phyloP scores from a whole-genome alignment of 2,113 vertebrate species.

The Clarias magur region DNA sequence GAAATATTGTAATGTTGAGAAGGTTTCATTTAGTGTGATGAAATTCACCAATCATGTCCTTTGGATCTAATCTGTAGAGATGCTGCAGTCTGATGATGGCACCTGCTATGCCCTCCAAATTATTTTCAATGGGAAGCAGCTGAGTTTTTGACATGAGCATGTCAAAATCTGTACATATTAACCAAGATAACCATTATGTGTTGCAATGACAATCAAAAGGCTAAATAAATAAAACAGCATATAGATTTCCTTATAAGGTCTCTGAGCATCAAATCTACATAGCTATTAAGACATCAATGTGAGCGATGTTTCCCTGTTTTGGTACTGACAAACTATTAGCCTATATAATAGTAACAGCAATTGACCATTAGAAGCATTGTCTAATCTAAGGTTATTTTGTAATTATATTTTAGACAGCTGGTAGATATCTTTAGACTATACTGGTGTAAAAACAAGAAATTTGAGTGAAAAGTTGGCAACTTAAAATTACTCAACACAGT shows the following conservation, averaged over 20 bases:
- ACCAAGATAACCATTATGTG: background rate
- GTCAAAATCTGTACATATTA: slow-evolving; percentile 29
- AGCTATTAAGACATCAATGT: background rate
- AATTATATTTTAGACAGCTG: no score
- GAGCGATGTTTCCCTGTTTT: background rate
- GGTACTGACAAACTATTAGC: background rate
- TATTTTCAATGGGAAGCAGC: slow-evolving; percentile 36
- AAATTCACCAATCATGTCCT: slow-evolving; percentile 39
- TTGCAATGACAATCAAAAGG: background rate
- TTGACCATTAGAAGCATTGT: no score
- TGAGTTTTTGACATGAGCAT: slow-evolving; percentile 15
- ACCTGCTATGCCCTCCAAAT: slow-evolving; percentile 51
- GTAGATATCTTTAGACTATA: no score
- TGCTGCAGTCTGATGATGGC: slow-evolving; percentile 52
- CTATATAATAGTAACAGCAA: background rate
- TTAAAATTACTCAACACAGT: no score
- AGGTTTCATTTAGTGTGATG: background rate
- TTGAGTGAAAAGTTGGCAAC: no score
- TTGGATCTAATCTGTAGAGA: slow-evolving; percentile 47
- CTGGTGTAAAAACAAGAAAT: no score
- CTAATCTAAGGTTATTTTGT: no score
- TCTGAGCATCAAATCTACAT: background rate
- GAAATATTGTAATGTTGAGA: background rate
- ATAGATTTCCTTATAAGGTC: background rate
- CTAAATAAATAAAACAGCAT: background rate